Evolutionary conservation across 2,888 invertebrate genomes (phyloP), one percentile per base, ranked within the genome.

Genomic region (Nezara viridula): DNA sequence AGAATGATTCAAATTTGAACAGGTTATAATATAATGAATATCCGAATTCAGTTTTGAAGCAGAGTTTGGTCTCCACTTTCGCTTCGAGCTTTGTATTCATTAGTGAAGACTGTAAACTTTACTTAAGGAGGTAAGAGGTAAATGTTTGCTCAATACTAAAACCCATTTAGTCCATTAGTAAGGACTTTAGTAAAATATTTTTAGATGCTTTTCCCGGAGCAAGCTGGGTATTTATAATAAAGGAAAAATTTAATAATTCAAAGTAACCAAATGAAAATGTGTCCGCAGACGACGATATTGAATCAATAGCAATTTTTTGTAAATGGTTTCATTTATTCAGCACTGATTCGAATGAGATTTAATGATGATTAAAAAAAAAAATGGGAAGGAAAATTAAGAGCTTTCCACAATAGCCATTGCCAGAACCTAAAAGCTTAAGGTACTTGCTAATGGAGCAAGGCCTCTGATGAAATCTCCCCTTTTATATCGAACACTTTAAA

Each of bases 401-500:
- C 66, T 73, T 73, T 73, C 66, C 66, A 73, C 66, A 73, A 73
- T 73, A 37, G 66, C 66, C 66, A 73, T 73, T 73, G n/a, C 10
- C 6, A 73, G 66, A 37, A 81, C 44, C 24, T 81, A 81, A 81
- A 81, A 81, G 81, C 44, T 44, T n/a, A n/a, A 81, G 81, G 81
- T 47, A n/a, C n/a, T n/a, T n/a, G 81, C 81, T 81, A 81, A 81
- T 81, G 81, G 81, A n/a, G 16, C 12, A 47, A 44, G 81, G 21
- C 24, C n/a, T n/a, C 81, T 44, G 44, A 44, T 81, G 44, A 47
- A 81, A 81, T 81, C 81, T 81, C 44, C 81, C 81, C 81, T 81
- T 81, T 81, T 81, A n/a, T 81, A n/a, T 47, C 44, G n/a, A 81
- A 81, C 81, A 81, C n/a, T 81, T 81, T n/a, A 81, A 81, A 81